These are phyloP conservation scores for Irena cyanogastra DNA, from an alignment of 2,113 vertebrate genomes.

Conservation along the genomic window DNA sequence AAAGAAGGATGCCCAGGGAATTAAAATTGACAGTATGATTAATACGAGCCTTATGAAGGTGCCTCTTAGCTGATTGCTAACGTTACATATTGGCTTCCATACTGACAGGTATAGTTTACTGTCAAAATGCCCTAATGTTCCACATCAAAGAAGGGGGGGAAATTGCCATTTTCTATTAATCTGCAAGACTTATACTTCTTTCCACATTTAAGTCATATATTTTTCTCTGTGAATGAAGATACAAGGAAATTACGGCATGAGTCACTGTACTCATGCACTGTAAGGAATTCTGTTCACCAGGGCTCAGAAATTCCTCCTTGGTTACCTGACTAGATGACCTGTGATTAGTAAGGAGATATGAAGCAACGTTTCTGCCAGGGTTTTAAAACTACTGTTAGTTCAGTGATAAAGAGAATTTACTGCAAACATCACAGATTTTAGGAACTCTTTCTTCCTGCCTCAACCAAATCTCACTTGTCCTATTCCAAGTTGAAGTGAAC, in stretches of 20 bases:
- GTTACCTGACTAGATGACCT: neutral
- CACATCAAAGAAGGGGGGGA: neutral
- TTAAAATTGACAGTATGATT: conserved; percentile 40
- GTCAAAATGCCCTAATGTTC: neutral
- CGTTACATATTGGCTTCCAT: neutral
- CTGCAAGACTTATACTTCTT: neutral
- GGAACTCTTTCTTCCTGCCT: neutral
- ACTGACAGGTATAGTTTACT: neutral
- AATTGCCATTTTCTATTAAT: neutral
- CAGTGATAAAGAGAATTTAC: neutral
- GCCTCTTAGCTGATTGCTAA: conserved; percentile 30
- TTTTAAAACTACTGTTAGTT: neutral
- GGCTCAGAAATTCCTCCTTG: neutral
- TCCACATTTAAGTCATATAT: neutral
- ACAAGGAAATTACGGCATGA: neutral
- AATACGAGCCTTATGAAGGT: neutral
- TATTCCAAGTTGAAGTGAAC: neutral
- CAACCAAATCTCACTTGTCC: neutral
- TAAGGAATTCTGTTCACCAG: neutral
- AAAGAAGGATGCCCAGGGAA: conserved; percentile 9
- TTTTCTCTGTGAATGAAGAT: neutral
- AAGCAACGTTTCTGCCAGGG: neutral
- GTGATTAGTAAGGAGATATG: neutral
- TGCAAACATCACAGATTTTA: neutral
- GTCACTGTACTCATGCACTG: neutral